Conservation (phyloP, 2,113 vertebrate species). For the Haemorhous mexicanus region DNA sequence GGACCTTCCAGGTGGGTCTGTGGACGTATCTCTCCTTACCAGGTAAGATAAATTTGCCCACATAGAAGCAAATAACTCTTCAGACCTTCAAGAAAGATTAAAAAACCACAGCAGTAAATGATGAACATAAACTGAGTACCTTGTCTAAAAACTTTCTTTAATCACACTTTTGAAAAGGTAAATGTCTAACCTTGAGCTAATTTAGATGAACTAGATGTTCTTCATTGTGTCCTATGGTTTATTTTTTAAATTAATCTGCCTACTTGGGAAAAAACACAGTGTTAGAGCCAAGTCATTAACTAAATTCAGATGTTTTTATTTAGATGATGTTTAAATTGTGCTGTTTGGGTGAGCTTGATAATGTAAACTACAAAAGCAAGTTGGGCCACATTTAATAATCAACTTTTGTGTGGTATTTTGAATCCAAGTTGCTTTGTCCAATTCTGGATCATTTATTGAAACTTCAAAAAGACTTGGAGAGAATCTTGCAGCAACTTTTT, state of each 20-base stretch:
- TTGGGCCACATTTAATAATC: not conserved
- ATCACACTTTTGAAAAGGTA: not conserved
- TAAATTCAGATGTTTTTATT: constrained; percentile 41
- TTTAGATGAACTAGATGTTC: not conserved
- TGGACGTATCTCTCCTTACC: not conserved
- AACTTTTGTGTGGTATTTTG: not conserved
- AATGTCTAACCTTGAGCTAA: not conserved
- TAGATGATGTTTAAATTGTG: not conserved
- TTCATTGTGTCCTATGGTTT: not conserved
- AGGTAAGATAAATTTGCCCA: not conserved
- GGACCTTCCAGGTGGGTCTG: not conserved
- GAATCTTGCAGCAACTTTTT: not conserved
- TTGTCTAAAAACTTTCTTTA: not conserved
- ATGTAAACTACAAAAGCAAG: constrained; percentile 27
- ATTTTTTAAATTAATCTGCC: not conserved
- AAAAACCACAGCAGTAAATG: not conserved
- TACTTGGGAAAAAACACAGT: not conserved
- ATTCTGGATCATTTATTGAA: not conserved
- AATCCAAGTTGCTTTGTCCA: not conserved
- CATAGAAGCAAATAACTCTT: not conserved
- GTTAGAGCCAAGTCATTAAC: not conserved
- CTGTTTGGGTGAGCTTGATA: not conserved
- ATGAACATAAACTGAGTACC: not conserved
- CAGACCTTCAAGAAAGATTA: not conserved
- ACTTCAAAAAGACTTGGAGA: not conserved